phyloP scores from a whole-genome alignment of 2,888 invertebrate genomes.

The Gymnosoma rotundatum region DNA sequence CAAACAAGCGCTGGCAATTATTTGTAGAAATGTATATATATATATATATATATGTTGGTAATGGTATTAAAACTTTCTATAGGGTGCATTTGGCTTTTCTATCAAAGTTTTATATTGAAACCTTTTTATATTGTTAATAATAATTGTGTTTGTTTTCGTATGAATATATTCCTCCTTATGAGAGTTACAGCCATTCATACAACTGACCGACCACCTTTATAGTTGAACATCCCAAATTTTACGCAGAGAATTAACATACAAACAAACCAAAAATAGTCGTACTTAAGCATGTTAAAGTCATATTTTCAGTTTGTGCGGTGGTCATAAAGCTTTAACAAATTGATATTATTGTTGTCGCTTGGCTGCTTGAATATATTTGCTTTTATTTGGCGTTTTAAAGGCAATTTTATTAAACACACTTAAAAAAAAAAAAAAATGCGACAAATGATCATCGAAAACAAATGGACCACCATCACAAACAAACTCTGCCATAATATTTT shows the following conservation, averaged over 20 bases:
- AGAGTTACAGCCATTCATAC: background rate
- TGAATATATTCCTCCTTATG: background rate
- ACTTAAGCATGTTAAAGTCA: constrained; percentile 62
- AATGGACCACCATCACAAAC: constrained; percentile 68
- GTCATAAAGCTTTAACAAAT: constrained; percentile 66
- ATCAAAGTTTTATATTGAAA: constrained; percentile 53
- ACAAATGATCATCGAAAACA: constrained; percentile 69
- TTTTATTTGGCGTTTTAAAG: constrained; percentile 60
- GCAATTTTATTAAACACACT: constrained; percentile 66
- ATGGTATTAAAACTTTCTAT: too few relatives aligned
- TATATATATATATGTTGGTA: too few relatives aligned
- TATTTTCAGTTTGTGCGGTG: constrained; percentile 34
- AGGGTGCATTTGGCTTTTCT: constrained; percentile 1
- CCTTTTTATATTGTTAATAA: constrained; percentile 60
- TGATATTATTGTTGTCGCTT: constrained; percentile 59
- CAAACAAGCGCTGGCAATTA: too few relatives aligned
- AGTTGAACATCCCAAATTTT: constrained; percentile 57
- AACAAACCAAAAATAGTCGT: background rate
- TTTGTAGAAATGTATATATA: too few relatives aligned
- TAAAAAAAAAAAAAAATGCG: constrained; percentile 63
- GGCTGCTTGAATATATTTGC: constrained; percentile 49
- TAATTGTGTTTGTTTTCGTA: constrained; percentile 51
- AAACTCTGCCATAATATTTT: constrained; percentile 38
- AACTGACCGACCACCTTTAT: constrained; percentile 47
- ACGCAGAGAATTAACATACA: constrained; percentile 42